Percentiles rank a stretch among this genome's conserved stretches.
phyloP scores from a whole-genome alignment of 1,140 invertebrate species.

The Chionoecetes opilio region DNA sequence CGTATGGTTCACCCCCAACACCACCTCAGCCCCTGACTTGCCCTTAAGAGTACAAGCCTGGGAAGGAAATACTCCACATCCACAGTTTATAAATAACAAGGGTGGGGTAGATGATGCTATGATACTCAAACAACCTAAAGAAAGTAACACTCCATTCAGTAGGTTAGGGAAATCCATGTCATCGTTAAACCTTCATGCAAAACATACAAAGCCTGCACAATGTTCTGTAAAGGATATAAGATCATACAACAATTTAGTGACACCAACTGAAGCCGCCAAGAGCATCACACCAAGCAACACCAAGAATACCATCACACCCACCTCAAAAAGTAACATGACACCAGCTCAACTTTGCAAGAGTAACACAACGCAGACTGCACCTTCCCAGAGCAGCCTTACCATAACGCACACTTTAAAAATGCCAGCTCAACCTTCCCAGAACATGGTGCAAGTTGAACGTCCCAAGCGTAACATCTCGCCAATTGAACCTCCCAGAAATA shows the following conservation, averaged over 20 bases:
- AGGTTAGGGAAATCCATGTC: too few species aligned
- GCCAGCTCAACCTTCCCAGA: too few species aligned
- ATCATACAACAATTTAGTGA: neutral
- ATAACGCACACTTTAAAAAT: neutral
- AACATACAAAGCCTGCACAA: too few species aligned
- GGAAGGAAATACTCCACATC: neutral
- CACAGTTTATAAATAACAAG: neutral
- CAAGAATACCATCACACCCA: neutral
- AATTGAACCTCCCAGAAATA: too few species aligned
- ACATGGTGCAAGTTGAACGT: too few species aligned
- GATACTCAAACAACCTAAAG: neutral
- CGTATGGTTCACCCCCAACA: neutral
- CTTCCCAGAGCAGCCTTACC: neutral
- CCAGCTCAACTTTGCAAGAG: neutral
- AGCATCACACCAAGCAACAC: neutral
- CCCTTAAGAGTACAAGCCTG: neutral
- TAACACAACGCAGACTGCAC: neutral
- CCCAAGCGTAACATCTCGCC: too few species aligned
- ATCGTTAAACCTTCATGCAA: too few species aligned
- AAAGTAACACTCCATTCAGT: neutral
- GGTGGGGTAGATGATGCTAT: neutral
- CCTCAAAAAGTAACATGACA: neutral
- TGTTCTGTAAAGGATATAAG: neutral
- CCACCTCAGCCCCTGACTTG: neutral
- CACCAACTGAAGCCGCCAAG: neutral